Percentiles rank a stretch among this genome's conserved stretches.
phyloP scores from a whole-genome alignment of 2,797 vertebrate genomes.

The Acrossocheilus fasciatus region DNA sequence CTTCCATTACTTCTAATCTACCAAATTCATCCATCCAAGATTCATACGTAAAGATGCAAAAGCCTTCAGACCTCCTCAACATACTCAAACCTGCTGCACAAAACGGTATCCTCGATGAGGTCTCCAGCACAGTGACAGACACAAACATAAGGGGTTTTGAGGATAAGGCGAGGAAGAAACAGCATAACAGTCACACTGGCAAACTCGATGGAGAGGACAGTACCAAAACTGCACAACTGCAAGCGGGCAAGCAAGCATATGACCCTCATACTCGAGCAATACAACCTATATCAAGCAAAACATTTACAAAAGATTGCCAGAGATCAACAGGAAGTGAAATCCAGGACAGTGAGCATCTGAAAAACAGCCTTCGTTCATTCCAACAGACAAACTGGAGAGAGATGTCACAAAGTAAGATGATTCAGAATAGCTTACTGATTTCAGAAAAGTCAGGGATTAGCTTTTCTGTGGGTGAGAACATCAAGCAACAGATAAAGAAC shows the following conservation, averaged over 20 bases:
- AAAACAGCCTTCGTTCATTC: constrained; percentile 83
- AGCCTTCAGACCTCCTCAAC: constrained; percentile 65
- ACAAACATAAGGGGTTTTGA: constrained; percentile 77
- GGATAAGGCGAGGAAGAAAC: constrained; percentile 86
- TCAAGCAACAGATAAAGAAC: constrained; percentile 86
- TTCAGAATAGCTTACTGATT: constrained; percentile 92
- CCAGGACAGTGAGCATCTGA: constrained; percentile 81
- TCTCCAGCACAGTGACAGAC: constrained; percentile 77
- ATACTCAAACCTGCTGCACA: constrained; percentile 58
- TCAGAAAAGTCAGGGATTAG: no score
- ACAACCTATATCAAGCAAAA: constrained; percentile 82
- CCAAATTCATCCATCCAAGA: constrained; percentile 75
- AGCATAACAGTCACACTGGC: constrained; percentile 77
- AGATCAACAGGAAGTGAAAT: constrained; percentile 67
- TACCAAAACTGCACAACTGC: constrained; percentile 86
- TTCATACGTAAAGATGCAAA: constrained; percentile 72
- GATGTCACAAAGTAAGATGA: constrained; percentile 90
- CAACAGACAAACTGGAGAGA: constrained; percentile 96
- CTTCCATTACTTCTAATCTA: constrained; percentile 76
- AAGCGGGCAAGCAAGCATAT: constrained; percentile 91
- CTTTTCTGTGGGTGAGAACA: constrained; percentile 80
- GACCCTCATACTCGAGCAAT: constrained; percentile 91
- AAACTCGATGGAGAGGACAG: constrained; percentile 81
- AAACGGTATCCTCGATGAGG: constrained; percentile 60
- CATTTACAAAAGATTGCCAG: constrained; percentile 77